These are phyloP conservation scores for Pseudomyrmex dendroicus DNA, from an alignment of 1,140 invertebrate genomes.

Conservation along the genomic window DNA sequence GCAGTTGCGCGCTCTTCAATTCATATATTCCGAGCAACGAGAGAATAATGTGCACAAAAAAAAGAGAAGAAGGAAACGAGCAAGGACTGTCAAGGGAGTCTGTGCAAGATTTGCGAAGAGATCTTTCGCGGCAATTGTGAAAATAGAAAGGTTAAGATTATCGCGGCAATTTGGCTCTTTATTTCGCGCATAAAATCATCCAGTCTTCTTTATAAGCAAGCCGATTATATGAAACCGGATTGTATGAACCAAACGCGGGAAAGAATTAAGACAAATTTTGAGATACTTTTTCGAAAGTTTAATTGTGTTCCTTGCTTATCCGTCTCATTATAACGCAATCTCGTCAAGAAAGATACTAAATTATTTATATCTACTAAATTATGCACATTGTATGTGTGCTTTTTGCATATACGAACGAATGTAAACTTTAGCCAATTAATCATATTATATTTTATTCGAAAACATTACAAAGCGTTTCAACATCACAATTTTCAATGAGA, in stretches of 20 bases:
- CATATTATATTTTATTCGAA: slow-evolving; percentile 37
- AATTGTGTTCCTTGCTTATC: background rate
- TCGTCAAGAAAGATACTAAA: background rate
- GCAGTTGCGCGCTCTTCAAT: slow-evolving; percentile 37
- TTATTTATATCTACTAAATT: background rate
- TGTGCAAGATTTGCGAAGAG: background rate
- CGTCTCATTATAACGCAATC: slow-evolving; percentile 7
- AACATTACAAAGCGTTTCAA: slow-evolving; percentile 3
- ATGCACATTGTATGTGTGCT: background rate
- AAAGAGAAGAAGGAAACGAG: slow-evolving; percentile 9
- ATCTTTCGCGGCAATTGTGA: background rate
- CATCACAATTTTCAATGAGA: background rate
- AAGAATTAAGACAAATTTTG: slow-evolving; percentile 46
- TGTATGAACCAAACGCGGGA: background rate
- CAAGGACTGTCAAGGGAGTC: slow-evolving; percentile 23
- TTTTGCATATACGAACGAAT: slow-evolving; percentile 1
- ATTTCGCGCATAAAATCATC: slow-evolving; percentile 50
- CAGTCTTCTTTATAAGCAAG: background rate
- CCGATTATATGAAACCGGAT: slow-evolving; percentile 6
- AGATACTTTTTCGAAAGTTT: slow-evolving; percentile 40
- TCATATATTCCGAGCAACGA: slow-evolving; percentile 46
- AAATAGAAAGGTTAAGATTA: slow-evolving; percentile 65
- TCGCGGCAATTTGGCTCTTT: slow-evolving; percentile 46
- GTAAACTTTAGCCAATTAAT: slow-evolving; percentile 21
- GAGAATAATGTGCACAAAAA: slow-evolving; percentile 26